Base-by-base conservation (phyloP, 2,888 invertebrate genomes). In the Watsonalla cultraria region DNA sequence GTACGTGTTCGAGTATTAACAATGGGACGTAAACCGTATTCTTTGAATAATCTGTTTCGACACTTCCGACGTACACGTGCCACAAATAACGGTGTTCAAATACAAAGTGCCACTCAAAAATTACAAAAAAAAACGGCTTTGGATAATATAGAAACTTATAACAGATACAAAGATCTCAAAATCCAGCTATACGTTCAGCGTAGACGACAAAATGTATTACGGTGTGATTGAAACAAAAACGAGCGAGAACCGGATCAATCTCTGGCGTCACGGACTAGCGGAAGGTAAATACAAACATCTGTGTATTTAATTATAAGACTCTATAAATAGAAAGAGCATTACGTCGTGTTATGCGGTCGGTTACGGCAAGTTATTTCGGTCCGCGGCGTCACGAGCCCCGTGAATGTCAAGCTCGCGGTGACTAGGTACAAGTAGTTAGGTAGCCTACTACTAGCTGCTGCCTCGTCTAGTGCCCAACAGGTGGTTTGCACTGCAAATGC, bases 391-490 rank as follows among this genome's bases (percentile, higher is more conserved):
- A 85, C 86, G 81, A 83, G 82, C 73, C 77, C 79, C 75, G 80
- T 78, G 83, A 90, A 90, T 88, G 90, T 90, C 90, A 89, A 89
- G 87, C 89, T 84, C 86, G 86, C 81, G 80, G 80, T 78, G 74
- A 80, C 76, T 72, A 68, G 71, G 71, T 69, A 67, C 65, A 64
- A 42, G 42, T 42, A 42, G 42, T 42, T 37, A 37, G 37, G 37
- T 37, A 37, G 24, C 24, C 37, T 72, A 66, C 76, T 78, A 81
- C 82, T 82, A 78, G 80, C 76, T 76, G 77, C 73, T 72, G 77
- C 65, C 53, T 70, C 70, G 70, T 70, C 78, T 80, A 77, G 5
- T 42, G 64, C 76, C 79, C 86, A 87, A 90, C 89, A 89, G 83
- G 89, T 89, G 84, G 77, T 72, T 75, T 82, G 82, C 81, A 83